phyloP scores from a whole-genome alignment of 2,113 vertebrate genomes.

The Syrrhaptes paradoxus region DNA sequence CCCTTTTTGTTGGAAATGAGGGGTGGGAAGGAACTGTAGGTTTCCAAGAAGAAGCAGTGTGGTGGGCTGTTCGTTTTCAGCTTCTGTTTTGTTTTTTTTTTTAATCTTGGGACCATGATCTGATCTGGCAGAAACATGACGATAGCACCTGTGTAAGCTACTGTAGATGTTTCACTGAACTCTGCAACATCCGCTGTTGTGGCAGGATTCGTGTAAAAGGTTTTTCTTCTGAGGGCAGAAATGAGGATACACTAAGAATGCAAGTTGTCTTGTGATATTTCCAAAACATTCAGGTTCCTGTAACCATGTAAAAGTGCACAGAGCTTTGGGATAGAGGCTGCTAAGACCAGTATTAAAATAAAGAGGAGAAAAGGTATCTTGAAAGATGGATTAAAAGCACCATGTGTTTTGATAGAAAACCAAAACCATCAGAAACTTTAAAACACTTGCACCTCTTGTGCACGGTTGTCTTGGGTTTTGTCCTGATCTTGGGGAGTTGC shows the following conservation, averaged over 20 bases:
- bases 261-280: neutral
- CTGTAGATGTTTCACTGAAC: neutral
- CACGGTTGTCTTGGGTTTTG: neutral
- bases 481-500: fast-evolving
- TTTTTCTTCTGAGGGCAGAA: neutral
- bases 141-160: neutral
- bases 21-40: neutral
- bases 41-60: neutral
- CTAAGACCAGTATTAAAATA: fast-evolving
- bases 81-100: fast-evolving
- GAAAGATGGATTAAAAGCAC: neutral
- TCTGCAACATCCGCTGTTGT: neutral
- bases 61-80: neutral
- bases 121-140: neutral
- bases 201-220: neutral
- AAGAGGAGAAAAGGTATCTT: neutral
- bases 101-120: neutral
- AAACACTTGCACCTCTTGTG: neutral
- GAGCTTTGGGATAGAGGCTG: neutral
- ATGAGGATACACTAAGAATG: neutral
- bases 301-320: neutral
- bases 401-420: neutral
- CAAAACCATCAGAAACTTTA: neutral
- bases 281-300: neutral
- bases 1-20: neutral